A percentile compares a stretch with the other conserved stretches of the same genome.
phyloP scores from a whole-genome alignment of 2,888 invertebrate species.

The Himalopsyche japonica region DNA sequence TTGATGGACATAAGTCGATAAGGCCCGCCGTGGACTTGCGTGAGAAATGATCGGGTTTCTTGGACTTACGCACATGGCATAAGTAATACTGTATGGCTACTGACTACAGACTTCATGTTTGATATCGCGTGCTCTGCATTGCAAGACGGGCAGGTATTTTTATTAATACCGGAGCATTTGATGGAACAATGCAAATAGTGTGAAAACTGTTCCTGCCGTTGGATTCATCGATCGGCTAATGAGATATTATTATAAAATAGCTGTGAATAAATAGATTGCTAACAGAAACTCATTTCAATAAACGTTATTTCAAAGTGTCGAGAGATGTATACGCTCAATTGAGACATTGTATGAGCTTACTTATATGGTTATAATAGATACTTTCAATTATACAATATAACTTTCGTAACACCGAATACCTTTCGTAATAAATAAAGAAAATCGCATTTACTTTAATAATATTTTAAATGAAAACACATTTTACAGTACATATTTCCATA shows the following conservation, averaged over 20 bases:
- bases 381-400: no score
- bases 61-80: background rate
- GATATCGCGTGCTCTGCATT: background rate
- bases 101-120: background rate
- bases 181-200: background rate
- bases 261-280: no score
- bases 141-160: background rate
- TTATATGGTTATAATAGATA: no score
- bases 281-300: no score
- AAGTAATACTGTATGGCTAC: background rate
- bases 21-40: background rate
- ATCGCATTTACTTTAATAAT: no score
- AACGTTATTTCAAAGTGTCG: no score
- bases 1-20: slow-evolving; percentile 9
- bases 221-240: background rate
- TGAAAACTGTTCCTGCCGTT: background rate
- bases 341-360: no score
- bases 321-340: no score
- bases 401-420: no score
- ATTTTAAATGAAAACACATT: no score
- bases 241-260: background rate
- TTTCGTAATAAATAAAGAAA: no score
- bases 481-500: no score
- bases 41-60: background rate
- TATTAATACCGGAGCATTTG: background rate